phyloP scores from a whole-genome alignment of 2,113 vertebrate species.

The Tor tambroides region DNA sequence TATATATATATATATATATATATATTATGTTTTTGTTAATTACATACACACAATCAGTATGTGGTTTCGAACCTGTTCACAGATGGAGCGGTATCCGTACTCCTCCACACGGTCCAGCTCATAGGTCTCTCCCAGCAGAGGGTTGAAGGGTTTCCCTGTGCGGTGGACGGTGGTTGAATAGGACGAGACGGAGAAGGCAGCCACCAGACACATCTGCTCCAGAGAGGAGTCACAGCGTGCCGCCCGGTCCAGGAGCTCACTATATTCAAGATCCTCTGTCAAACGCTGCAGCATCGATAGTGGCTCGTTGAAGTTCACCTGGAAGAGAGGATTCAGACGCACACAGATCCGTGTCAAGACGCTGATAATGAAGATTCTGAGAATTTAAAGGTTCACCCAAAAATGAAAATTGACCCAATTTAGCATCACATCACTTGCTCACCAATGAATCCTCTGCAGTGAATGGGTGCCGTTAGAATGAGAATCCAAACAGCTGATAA shows the following conservation, averaged over 20 bases:
- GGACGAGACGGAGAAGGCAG: slow-evolving; percentile 76
- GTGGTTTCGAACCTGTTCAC: too few species aligned
- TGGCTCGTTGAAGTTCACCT: slow-evolving; percentile 88
- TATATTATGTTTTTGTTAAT: too few species aligned
- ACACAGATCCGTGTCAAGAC: neutral
- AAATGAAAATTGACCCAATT: too few species aligned
- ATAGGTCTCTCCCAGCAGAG: slow-evolving; percentile 76
- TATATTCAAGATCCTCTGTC: slow-evolving; percentile 94
- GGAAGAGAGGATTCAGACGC: neutral
- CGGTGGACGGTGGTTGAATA: slow-evolving; percentile 78
- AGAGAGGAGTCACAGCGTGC: slow-evolving; percentile 71
- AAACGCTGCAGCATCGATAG: slow-evolving; percentile 92
- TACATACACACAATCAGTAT: too few species aligned
- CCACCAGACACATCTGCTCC: slow-evolving; percentile 78
- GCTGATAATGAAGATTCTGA: neutral
- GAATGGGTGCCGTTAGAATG: too few species aligned
- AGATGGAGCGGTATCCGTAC: slow-evolving; percentile 75
- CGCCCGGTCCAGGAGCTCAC: slow-evolving; percentile 89
- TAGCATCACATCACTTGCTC: too few species aligned
- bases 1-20: neutral
- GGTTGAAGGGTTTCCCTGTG: slow-evolving; percentile 78
- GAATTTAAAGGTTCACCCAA: too few species aligned
- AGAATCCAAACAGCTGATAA: too few species aligned
- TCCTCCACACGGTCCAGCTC: slow-evolving; percentile 76
- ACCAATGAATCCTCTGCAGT: too few species aligned